These are phyloP conservation scores for Macrocentrus cingulum DNA, from an alignment of 1,140 invertebrate species.

Conservation along the genomic window DNA sequence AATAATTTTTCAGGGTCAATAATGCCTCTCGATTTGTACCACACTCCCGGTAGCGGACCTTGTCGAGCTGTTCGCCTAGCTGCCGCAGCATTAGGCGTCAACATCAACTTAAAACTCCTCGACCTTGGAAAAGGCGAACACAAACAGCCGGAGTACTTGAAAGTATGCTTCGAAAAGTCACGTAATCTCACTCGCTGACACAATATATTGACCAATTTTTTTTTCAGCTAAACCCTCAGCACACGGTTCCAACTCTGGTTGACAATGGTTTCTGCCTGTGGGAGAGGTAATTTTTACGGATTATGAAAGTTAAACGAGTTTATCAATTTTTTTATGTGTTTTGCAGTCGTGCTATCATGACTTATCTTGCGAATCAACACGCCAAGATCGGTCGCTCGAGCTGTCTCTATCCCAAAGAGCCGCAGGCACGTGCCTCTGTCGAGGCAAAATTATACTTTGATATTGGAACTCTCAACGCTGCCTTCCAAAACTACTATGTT, in stretches of 20 bases:
- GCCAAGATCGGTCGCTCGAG: constrained; percentile 61
- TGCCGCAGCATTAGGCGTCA: constrained; percentile 70
- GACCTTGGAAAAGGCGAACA: constrained; percentile 68
- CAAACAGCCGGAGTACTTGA: constrained; percentile 70
- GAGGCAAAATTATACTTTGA: constrained; percentile 78
- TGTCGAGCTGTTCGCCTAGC: constrained; percentile 70
- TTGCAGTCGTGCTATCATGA: constrained; percentile 69
- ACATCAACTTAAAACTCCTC: constrained; percentile 71
- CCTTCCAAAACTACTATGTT: constrained; percentile 67
- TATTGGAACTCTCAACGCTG: constrained; percentile 67
- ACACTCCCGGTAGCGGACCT: constrained; percentile 69
- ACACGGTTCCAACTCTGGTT: too few species aligned
- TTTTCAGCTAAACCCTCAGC: too few species aligned
- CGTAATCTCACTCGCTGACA: too few species aligned
- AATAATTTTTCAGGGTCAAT: too few species aligned
- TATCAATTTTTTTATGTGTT: constrained; percentile 17
- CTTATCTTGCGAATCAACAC: constrained; percentile 72
- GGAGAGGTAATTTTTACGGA: too few species aligned
- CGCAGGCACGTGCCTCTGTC: constrained; percentile 68
- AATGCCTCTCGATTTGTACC: constrained; percentile 67
- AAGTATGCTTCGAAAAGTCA: too few species aligned
- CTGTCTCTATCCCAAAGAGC: constrained; percentile 69
- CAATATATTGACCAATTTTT: too few species aligned
- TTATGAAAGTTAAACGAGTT: too few species aligned
- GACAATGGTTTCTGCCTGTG: too few species aligned